These are phyloP conservation scores for Gallinago jamesoni DNA, from an alignment of 2,113 vertebrate genomes.

Conservation along the genomic window DNA sequence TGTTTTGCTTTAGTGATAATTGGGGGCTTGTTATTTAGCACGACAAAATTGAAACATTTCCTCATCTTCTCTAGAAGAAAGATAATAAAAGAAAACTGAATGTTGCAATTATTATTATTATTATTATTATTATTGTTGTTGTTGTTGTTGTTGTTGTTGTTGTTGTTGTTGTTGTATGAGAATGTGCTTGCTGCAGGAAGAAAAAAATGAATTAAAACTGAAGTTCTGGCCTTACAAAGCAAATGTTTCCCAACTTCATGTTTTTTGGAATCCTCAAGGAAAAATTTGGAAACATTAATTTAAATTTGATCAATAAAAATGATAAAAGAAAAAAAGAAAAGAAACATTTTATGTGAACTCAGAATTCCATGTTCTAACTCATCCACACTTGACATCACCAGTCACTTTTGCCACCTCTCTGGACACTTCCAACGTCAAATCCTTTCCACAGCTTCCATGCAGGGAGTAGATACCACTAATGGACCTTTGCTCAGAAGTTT, in stretches of 20 bases:
- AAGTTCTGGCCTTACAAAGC: not conserved
- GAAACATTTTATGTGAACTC: not conserved
- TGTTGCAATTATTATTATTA: not conserved
- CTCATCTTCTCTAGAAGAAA: not conserved
- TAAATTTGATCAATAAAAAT: not conserved
- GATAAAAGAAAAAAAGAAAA: no score
- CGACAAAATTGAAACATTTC: not conserved
- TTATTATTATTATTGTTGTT: not conserved
- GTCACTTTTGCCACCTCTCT: not conserved
- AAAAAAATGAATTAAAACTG: not conserved
- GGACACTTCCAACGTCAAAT: not conserved
- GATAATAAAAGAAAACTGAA: not conserved
- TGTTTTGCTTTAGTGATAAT: not conserved
- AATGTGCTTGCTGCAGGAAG: not conserved
- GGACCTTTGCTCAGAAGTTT: not conserved
- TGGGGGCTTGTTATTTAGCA: not conserved
- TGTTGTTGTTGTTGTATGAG: no score
- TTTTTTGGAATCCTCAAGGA: not conserved
- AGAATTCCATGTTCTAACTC: not conserved
- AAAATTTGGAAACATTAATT: not conserved
- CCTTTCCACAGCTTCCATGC: not conserved
- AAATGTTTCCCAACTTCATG: not conserved
- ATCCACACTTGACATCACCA: not conserved
- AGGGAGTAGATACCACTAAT: not conserved
- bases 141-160: no score